Evolutionary conservation across 1,140 invertebrate genomes (phyloP), one percentile per base, ranked within the genome.

Genomic region (Mercenaria mercenaria): DNA sequence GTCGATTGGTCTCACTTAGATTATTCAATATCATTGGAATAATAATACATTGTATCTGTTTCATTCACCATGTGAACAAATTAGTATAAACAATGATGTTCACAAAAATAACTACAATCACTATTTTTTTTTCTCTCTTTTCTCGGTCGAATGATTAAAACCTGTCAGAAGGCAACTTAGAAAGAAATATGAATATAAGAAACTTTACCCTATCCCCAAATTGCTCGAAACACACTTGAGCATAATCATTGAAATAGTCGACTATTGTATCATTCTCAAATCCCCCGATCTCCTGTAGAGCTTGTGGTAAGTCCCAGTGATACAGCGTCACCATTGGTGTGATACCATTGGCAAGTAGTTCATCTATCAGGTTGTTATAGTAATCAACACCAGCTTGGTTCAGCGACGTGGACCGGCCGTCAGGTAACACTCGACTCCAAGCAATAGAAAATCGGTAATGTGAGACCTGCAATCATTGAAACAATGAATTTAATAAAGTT

Each of bases 211-310:
- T 92, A 47, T 95, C 93, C 26, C 96, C 96, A 92, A 96, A 96
- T 2, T 91, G 89, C 77, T 93, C 41, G 81, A 96, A 96, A 77
- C 95, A 95, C 0, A 96, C 77, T 41, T 94, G 80, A 10, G 96
- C 95, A 90, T 96, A 97, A 47, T 96, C 94, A 32, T 95, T 94
- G 88, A 97, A 97, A 89, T 96, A 96, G 26, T 96, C 95, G 0
- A 96, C 93, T 26, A 97, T 96, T 1, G 95, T 72, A 3, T 95
- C 93, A 90, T 97, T 97, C 3, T 96, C 91, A 96, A 97, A 97
- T 0, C 97, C 97, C 32, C 95, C 96, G 15, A 86, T 84, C 26
- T 96, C 94, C 69, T 96, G 92, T 11, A 96, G 93, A 41, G 92
- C 93, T 87, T 96, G 95, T 2, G 96, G 95, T 64, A 96, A 90